A percentile compares a stretch with the other conserved stretches of the same genome.
Conservation (phyloP, 1,140 invertebrate species). For the Heliconius hermathena region DNA sequence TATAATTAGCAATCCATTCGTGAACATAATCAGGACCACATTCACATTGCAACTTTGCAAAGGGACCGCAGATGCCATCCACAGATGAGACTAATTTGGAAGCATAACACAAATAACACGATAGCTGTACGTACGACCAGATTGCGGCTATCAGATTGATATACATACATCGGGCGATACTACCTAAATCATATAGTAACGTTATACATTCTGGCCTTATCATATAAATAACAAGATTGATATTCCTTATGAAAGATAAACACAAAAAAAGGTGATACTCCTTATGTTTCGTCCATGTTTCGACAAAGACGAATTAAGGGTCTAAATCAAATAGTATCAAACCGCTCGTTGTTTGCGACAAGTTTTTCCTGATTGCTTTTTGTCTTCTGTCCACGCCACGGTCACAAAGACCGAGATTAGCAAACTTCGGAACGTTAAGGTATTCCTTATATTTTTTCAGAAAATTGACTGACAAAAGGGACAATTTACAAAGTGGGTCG, state of each 20-base stretch:
- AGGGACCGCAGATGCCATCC: constrained; percentile 18
- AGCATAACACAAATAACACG: constrained; percentile 35
- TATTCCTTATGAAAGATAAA: not conserved
- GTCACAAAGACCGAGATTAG: constrained; percentile 1
- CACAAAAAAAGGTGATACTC: constrained; percentile 1
- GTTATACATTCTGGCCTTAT: not conserved
- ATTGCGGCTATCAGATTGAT: constrained; percentile 37
- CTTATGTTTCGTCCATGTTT: not conserved
- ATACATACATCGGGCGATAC: constrained; percentile 25
- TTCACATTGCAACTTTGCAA: not conserved
- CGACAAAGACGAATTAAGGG: constrained; percentile 32
- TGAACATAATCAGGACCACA: not conserved
- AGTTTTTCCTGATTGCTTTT: constrained; percentile 35
- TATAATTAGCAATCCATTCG: not conserved
- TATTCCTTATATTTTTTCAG: constrained; percentile 3
- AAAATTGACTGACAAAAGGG: constrained; percentile 7
- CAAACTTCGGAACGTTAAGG: not conserved
- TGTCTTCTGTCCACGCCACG: constrained; percentile 15
- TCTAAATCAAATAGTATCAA: constrained; percentile 18
- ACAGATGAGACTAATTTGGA: constrained; percentile 28
- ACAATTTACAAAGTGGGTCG: not conserved
- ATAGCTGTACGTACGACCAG: constrained; percentile 31
- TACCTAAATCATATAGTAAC: not conserved
- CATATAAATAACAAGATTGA: not conserved
- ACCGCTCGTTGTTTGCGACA: constrained; percentile 18